Evolutionary conservation across 2,888 invertebrate genomes (phyloP).

Genomic region (Ormyrus rosae): DNA sequence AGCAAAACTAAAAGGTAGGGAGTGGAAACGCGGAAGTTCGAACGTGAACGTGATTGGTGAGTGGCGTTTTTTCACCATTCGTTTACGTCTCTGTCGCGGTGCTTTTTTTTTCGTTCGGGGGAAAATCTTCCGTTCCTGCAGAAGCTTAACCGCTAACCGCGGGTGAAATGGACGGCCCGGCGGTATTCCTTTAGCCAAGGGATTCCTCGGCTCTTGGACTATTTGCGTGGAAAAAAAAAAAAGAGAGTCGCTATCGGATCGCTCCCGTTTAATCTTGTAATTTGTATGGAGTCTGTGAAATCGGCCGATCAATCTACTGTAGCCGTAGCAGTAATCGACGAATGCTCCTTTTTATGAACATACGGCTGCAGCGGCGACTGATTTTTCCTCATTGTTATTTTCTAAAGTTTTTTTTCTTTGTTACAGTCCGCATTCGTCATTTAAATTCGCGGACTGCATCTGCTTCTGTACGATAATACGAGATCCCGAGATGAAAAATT

Average conservation of each 20-base stretch:
- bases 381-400: neutral
- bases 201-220: slow-evolving; percentile 58
- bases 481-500: too few species aligned
- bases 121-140: neutral
- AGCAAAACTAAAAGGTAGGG: neutral
- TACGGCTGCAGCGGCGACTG: neutral
- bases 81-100: slow-evolving; percentile 48
- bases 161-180: slow-evolving; percentile 44
- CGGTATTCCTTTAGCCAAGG: slow-evolving; percentile 57
- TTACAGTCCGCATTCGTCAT: too few species aligned
- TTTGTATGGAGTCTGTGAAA: slow-evolving; percentile 61
- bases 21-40: slow-evolving; percentile 15
- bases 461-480: too few species aligned
- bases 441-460: too few species aligned
- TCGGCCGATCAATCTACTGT: slow-evolving; percentile 23
- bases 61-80: slow-evolving; percentile 50
- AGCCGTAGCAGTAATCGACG: neutral
- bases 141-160: slow-evolving; percentile 22
- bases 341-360: neutral
- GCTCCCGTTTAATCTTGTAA: slow-evolving; percentile 63
- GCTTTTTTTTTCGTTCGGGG: neutral
- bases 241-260: slow-evolving; percentile 54
- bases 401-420: too few species aligned
- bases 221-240: slow-evolving; percentile 59
- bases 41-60: slow-evolving; percentile 52